Base-by-base conservation (phyloP, 2,797 vertebrate species). In the Sebastes kiyomatsui region DNA sequence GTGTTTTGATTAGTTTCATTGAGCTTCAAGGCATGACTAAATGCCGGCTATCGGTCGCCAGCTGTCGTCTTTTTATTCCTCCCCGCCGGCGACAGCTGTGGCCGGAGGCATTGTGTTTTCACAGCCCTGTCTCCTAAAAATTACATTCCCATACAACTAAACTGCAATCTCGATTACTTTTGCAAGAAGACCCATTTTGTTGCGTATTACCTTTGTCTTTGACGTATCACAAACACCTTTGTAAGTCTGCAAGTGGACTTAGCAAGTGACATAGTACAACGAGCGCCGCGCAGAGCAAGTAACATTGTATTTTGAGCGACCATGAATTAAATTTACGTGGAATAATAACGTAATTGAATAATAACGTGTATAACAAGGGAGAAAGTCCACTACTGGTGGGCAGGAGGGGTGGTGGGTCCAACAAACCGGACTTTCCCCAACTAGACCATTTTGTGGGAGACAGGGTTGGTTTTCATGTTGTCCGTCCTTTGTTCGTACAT, bases 391-490 rank as follows among this genome's bases (percentile, higher is more conserved):
- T 49, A 8, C 42, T 0, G 16, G 16, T 20, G 42, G 42, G 42
- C 16, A 0, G 42, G 16, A 7, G 42, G 16, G 42, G 7, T 0
- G 38, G 38, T 46, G 42, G 0, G 42, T 46, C 16, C 42, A 0
- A 49, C 42, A 20, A 49, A 49, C 16, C 0, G 42, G 16, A 49
- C 42, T 42, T 42, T 42, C 38, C 38, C 38, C 38, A 16, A 42
- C 38, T 42, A 42, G 38, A 42, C 38, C 6, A 42, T 42, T 42
- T 42, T 49, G 3, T 49, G 16, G 42, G 42, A 49, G 42, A 6
- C 6, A 1, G 0, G 18, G 46, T 49, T 52, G 18, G n/a, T 54
- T 54, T 54, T 54, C 52, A 54, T 54, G 16, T 54, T 54, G 52
- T 54, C 52, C 20, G n/a, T 52, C 49, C 49, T 6, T 5, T 49